Base-by-base conservation (phyloP, 2,888 invertebrate species). In the Amblyjoppa fuscipennis region DNA sequence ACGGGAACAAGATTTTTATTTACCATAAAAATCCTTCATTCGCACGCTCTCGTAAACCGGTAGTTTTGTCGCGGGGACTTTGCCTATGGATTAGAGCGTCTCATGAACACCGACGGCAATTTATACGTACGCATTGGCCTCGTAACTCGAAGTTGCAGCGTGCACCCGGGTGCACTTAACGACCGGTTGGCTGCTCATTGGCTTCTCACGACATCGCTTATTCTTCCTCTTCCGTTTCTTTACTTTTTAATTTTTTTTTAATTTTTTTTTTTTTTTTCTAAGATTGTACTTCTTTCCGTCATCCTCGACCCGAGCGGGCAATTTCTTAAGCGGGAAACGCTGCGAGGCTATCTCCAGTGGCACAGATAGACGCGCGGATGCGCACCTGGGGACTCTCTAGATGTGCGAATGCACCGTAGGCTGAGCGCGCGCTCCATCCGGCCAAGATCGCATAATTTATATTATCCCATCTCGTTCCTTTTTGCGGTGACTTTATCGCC, bases 21-120 rank as follows among this genome's bases (percentile, higher is more conserved):
- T 41, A 1, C 1, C 41, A 9, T 9, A 41, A 41, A 41, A 9
- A 41, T 41, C 41, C 5, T 0, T 41, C 11, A 16, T 16, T 45
- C 45, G 11, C 45, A 45, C 45, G 45, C 45, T 45, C 88, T 91
- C 91, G 90, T 88, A 91, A 92, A 91, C 91, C 88, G 90, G 88
- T 89, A 88, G 90, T 92, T 91, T 61, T 53, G 41, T 69, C 64
- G 31, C 51, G 71, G 71, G 87, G 88, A 89, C 89, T 90, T 49
- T 16, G 80, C 56, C 71, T 31, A 66, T 75, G 49, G 73, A 78
- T 84, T 81, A 49, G 73, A 81, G 73, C n/a, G 59, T 92, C 91
- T 90, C 92, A 91, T 91, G 91, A 59, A 89, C 89, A 90, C 89
- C 90, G 90, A 92, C 91, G 91, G 92, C 90, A 89, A 89, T 89